Conservation (phyloP, 2,113 vertebrate genomes). For the Calyptomena viridis region DNA sequence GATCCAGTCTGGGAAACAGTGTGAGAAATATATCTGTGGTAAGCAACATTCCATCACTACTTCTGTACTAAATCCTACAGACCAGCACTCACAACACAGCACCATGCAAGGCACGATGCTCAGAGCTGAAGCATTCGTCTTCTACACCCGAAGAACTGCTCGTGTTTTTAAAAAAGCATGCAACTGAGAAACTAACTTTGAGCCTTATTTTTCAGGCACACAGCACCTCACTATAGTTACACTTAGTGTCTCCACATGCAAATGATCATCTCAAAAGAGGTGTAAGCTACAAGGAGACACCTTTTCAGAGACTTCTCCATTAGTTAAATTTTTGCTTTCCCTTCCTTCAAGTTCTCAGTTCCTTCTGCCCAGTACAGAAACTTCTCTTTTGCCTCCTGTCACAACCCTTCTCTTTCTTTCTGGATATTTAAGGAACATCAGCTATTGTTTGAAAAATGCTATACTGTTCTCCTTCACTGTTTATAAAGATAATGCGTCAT, state of each 20-base stretch:
- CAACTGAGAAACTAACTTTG: neutral
- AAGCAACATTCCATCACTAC: conserved; percentile 32
- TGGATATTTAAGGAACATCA: neutral
- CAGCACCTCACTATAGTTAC: neutral
- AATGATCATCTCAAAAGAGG: neutral
- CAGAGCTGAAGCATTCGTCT: rapidly evolving
- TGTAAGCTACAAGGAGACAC: neutral
- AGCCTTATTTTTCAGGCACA: neutral
- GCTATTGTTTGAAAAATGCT: neutral
- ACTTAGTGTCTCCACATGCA: neutral
- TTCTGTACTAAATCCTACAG: neutral
- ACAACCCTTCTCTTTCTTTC: neutral
- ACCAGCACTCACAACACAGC: neutral
- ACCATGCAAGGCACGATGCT: neutral
- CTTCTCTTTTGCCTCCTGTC: neutral
- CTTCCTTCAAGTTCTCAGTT: neutral
- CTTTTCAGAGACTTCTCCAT: neutral
- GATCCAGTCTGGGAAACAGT: conserved; percentile 10
- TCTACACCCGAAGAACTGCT: neutral
- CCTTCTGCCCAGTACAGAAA: neutral
- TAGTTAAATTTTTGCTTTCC: neutral
- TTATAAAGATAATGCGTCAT: neutral
- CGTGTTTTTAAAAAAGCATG: neutral
- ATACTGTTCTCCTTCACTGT: neutral
- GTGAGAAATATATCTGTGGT: neutral